A percentile compares a stretch with the other conserved stretches of the same genome.
These are phyloP conservation scores for Onychostoma macrolepis DNA, from an alignment of 2,113 vertebrate genomes.

Conservation along the genomic window DNA sequence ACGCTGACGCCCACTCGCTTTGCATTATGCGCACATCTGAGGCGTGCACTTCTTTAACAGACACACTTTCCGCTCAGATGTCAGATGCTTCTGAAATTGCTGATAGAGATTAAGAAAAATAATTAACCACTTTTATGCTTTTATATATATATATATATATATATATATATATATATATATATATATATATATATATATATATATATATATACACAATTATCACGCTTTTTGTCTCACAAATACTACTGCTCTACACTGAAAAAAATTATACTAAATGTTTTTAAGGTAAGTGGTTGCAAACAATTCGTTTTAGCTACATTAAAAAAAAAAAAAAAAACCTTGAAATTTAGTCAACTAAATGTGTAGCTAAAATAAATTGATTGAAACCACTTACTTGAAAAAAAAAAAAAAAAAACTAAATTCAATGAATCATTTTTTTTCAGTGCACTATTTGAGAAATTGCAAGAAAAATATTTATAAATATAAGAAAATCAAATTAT, in stretches of 20 bases:
- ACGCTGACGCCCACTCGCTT: constrained; percentile 82
- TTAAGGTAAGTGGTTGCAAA: too few species aligned
- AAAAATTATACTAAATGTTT: too few species aligned
- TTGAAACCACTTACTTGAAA: too few species aligned
- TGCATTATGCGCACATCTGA: constrained; percentile 80
- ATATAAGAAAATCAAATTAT: neutral
- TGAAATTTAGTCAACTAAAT: too few species aligned
- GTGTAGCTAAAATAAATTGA: too few species aligned
- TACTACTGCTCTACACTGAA: neutral
- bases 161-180: too few species aligned
- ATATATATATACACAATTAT: neutral
- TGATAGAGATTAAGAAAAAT: constrained; percentile 32
- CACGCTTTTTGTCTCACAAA: neutral
- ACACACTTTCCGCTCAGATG: constrained; percentile 80
- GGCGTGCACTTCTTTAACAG: constrained; percentile 77
- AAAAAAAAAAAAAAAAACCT: too few species aligned
- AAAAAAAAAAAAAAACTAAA: too few species aligned
- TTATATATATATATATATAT: too few species aligned
- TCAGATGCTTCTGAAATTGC: constrained; percentile 67
- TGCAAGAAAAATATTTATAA: neutral
- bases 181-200: too few species aligned
- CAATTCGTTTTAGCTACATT: too few species aligned
- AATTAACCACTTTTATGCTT: constrained; percentile 47
- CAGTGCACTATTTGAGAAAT: neutral
- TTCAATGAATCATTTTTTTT: too few species aligned